Conservation (phyloP, 2,888 invertebrate species). For the Plagiodera versicolora region DNA sequence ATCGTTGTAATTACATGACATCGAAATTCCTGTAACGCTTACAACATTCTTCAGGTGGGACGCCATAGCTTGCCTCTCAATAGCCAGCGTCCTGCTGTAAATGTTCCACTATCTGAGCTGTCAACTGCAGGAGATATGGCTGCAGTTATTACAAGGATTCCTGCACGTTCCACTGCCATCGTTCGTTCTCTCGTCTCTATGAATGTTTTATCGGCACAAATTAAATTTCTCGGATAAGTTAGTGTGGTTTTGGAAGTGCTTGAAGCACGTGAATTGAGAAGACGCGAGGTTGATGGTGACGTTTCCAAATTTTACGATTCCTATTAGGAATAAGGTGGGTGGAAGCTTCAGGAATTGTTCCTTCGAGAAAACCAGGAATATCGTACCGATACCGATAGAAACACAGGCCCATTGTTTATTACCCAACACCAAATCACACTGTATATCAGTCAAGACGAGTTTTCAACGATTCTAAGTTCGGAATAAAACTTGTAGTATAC, state of each 20-base stretch:
- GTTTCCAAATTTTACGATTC: no score
- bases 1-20: neutral
- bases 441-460: no score
- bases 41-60: neutral
- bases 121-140: conserved; percentile 49
- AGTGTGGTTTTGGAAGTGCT: conserved; percentile 36
- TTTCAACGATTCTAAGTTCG: no score
- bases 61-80: conserved; percentile 22
- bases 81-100: conserved; percentile 39
- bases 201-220: conserved; percentile 53
- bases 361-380: no score
- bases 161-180: conserved; percentile 45
- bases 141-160: conserved; percentile 52
- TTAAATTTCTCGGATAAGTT: conserved; percentile 51
- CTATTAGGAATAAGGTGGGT: no score
- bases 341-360: no score
- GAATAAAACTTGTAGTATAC: no score
- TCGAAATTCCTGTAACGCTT: conserved; percentile 8
- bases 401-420: no score
- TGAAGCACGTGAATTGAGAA: neutral
- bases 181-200: conserved; percentile 40
- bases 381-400: no score
- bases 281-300: neutral
- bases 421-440: no score
- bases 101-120: conserved; percentile 43